These are phyloP conservation scores for Bos javanicus DNA, from an alignment of 2,113 vertebrate species.

Conservation along the genomic window DNA sequence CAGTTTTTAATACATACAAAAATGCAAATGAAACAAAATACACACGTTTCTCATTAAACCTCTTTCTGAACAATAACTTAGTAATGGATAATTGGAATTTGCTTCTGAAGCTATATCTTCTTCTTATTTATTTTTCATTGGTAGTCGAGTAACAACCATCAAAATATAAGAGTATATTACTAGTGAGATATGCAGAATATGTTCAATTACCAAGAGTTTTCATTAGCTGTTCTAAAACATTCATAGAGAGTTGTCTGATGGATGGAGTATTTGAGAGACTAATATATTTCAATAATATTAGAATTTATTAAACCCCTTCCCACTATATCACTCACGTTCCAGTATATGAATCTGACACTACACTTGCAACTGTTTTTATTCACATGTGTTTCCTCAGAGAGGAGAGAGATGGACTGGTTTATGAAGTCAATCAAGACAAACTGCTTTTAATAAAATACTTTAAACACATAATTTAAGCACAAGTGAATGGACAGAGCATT, in stretches of 20 bases:
- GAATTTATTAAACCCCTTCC: conserved; percentile 21
- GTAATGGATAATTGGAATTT: not conserved
- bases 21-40: conserved; percentile 43
- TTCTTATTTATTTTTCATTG: conserved; percentile 50
- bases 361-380: conserved; percentile 62
- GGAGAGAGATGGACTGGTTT: conserved; percentile 33
- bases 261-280: not conserved
- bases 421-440: conserved; percentile 66
- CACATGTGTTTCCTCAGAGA: conserved; percentile 55
- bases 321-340: not conserved
- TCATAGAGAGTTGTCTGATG: not conserved
- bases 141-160: conserved; percentile 32
- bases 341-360: conserved; percentile 18
- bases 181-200: conserved; percentile 36
- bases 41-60: conserved; percentile 50
- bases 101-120: conserved; percentile 12
- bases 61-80: conserved; percentile 57
- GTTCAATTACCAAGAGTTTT: conserved; percentile 19
- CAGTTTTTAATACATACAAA: conserved; percentile 54
- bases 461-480: conserved; percentile 56
- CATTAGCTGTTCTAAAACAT: conserved; percentile 19
- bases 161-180: conserved; percentile 53
- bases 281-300: conserved; percentile 47
- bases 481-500: conserved; percentile 59
- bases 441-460: conserved; percentile 65